Conservation (phyloP, 2,113 vertebrate species). For the Microcebus murinus region DNA sequence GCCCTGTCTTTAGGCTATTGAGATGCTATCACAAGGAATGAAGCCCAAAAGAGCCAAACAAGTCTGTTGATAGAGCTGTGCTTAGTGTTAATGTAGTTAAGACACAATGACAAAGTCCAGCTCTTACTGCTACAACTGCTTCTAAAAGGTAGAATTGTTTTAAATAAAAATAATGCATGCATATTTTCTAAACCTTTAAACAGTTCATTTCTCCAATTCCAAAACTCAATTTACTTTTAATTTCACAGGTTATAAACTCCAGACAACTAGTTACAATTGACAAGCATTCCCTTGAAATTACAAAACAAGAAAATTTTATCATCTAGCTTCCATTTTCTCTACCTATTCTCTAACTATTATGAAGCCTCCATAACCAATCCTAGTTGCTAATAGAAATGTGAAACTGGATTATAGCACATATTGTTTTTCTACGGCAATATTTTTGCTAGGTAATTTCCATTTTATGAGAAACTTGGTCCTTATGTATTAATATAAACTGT, state of each 20-base stretch:
- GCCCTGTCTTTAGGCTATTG: not conserved
- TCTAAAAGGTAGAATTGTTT: conserved; percentile 37
- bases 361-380: not conserved
- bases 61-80: not conserved
- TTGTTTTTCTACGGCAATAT: not conserved
- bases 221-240: conserved; percentile 74
- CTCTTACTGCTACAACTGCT: not conserved
- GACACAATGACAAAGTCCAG: not conserved
- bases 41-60: not conserved
- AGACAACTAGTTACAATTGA: conserved; percentile 50
- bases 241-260: conserved; percentile 74
- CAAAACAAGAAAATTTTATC: conserved; percentile 47
- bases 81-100: not conserved
- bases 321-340: not conserved
- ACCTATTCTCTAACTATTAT: not conserved
- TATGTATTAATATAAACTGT: not conserved
- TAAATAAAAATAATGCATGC: conserved; percentile 42
- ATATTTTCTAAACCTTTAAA: conserved; percentile 49
- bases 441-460: not conserved
- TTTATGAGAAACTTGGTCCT: not conserved
- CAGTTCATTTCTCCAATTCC: conserved; percentile 31
- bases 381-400: conserved; percentile 24
- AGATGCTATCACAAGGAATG: not conserved
- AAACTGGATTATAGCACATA: not conserved
- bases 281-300: conserved; percentile 40